These are phyloP conservation scores for Acronicta psi DNA, from an alignment of 2,888 invertebrate species.

Conservation along the genomic window DNA sequence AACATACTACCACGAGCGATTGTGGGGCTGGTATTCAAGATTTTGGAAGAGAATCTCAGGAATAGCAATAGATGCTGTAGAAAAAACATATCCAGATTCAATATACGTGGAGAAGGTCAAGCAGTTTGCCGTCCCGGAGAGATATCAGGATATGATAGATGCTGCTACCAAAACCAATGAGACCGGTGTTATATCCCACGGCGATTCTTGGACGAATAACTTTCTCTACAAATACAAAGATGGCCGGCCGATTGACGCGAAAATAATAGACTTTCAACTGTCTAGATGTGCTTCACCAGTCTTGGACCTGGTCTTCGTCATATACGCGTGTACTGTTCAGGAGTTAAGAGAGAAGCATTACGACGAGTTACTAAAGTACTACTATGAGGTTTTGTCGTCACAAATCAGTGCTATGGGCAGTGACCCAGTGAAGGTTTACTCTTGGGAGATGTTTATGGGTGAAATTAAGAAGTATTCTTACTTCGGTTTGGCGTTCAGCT, in stretches of 20 bases:
- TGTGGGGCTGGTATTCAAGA: constrained; percentile 88
- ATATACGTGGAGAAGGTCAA: constrained; percentile 89
- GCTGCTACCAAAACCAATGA: constrained; percentile 74
- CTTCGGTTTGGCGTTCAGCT: constrained; percentile 89
- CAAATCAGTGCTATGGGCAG: constrained; percentile 90
- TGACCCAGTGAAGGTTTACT: constrained; percentile 87
- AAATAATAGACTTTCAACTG: constrained; percentile 92
- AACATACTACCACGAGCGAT: constrained; percentile 88
- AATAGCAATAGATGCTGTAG: constrained; percentile 90
- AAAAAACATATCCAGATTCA: constrained; percentile 89
- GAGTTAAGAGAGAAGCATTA: constrained; percentile 88
- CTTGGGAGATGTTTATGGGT: constrained; percentile 82
- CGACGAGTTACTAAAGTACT: constrained; percentile 89
- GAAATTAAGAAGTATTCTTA: constrained; percentile 89
- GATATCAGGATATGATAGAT: constrained; percentile 83
- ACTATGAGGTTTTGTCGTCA: constrained; percentile 87
- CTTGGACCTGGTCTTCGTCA: constrained; percentile 88
- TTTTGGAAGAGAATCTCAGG: constrained; percentile 86
- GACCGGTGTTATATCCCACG: constrained; percentile 91
- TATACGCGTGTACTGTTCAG: constrained; percentile 90
- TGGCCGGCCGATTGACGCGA: constrained; percentile 74
- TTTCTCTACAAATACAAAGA: constrained; percentile 88
- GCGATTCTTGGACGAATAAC: constrained; percentile 94
- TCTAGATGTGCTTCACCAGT: constrained; percentile 89
- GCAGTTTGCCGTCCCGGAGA: constrained; percentile 85